Base-by-base conservation (phyloP, 2,797 vertebrate species). In the Neostethus bicornis region DNA sequence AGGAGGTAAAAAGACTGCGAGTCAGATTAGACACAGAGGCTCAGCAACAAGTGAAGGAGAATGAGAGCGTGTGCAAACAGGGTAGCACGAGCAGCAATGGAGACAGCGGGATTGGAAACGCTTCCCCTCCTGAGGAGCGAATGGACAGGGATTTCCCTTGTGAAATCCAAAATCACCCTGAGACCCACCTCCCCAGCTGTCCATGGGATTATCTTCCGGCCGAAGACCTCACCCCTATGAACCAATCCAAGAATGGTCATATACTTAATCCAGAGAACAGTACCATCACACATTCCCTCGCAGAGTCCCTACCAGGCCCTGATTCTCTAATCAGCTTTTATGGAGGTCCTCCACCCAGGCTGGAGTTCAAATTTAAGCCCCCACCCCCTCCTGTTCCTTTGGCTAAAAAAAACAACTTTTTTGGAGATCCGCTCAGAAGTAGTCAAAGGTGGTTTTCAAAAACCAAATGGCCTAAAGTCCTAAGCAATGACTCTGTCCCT, bases 51-150 rank as follows among this genome's bases (percentile, higher is more conserved):
- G 88, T 64, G 44, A 94, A 90, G 44, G 91, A 93, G 53, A 93
- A 91, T 14, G 80, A 89, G 11, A 93, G 90, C 34, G 91, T 87
- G 2, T 90, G 92, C 73, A 85, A 95, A 71, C 93, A 94, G 57
- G 91, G 94, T 12, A 94, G 94, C 3, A 93, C 93, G 28, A 96
- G 90, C 74, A 97, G 96, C 78, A 97, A 94, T 64, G 95, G 95
- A 6, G 96, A 98, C 51, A 98, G 97, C 0, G 97, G 96, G 29
- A 95, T 99, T 39, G 96, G 94, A 44, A 97, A 96, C 51, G 91
- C 92, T 26, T 93, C 93, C 45, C 95, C 94, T 51, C 85, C 87
- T 58, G 94, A 96, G 60, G 94, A 96, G 76, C 95, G 92, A 81
- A 85, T 72, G 28, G 92, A 93, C 62, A 91, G 93, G 61, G 95